A percentile compares a stretch with the other conserved stretches of the same genome.
phyloP scores from a whole-genome alignment of 2,113 vertebrate species.

The Chauna torquata region DNA sequence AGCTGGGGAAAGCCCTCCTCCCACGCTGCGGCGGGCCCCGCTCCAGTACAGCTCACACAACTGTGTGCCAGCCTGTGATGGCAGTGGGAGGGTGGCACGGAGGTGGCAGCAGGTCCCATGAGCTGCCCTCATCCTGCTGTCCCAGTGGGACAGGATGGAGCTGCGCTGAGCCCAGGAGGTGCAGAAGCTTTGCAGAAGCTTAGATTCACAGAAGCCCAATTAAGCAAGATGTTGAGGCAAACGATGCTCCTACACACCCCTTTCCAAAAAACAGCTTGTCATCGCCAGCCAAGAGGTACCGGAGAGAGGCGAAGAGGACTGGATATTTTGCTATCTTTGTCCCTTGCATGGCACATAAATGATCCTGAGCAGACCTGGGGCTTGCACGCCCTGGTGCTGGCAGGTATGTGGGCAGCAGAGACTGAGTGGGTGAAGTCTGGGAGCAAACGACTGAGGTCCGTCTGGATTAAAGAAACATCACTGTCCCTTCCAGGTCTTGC shows the following conservation, averaged over 20 bases:
- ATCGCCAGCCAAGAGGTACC: accelerated
- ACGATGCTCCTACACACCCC: not conserved
- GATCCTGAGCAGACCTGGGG: not conserved
- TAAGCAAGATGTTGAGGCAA: not conserved
- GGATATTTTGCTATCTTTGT: not conserved
- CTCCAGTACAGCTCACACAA: not conserved
- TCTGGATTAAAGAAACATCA: not conserved
- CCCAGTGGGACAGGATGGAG: not conserved
- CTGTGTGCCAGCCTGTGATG: not conserved
- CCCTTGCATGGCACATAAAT: not conserved
- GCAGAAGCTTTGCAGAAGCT: not conserved
- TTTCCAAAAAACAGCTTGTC: not conserved
- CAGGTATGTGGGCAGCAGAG: accelerated
- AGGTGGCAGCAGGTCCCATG: not conserved
- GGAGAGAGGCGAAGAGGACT: not conserved
- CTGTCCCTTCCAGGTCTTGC: not conserved
- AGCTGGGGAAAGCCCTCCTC: not conserved
- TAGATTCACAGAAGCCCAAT: not conserved
- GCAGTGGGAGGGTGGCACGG: not conserved
- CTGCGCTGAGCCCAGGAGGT: accelerated
- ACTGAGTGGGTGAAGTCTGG: not conserved
- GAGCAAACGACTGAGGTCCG: not conserved
- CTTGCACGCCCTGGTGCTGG: accelerated
- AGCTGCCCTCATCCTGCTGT: not conserved
- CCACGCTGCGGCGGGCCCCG: not conserved